These are phyloP conservation scores for Whitmania pigra DNA, from an alignment of 1,140 invertebrate genomes.

Conservation along the genomic window DNA sequence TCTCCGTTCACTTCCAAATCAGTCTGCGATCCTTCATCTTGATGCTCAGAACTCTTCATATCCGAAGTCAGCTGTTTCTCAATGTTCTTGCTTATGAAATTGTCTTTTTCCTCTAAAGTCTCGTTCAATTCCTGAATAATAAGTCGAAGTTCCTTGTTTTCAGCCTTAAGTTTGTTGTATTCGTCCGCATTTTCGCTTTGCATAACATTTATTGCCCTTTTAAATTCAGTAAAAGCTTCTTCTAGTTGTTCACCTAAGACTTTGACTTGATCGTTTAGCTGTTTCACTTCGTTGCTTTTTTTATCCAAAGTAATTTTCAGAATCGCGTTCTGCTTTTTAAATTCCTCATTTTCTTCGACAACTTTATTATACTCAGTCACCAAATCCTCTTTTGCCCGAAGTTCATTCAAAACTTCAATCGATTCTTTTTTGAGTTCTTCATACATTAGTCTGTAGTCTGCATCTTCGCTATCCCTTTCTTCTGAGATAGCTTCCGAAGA, in stretches of 20 bases:
- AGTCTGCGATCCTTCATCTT: conserved; percentile 1
- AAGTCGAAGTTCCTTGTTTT: conserved; percentile 4
- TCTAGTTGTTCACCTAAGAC: not conserved
- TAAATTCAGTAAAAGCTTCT: conserved; percentile 10
- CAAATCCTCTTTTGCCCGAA: not conserved
- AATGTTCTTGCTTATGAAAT: not conserved
- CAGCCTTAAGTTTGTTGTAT: not conserved
- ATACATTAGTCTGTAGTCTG: not conserved
- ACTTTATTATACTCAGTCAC: not conserved
- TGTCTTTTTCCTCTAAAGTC: not conserved
- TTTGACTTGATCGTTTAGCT: not conserved
- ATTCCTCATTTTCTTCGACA: not conserved
- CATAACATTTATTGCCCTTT: conserved; percentile 5
- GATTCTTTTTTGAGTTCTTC: conserved; percentile 10
- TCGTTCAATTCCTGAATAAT: conserved; percentile 5
- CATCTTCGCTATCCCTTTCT: not conserved
- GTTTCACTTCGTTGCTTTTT: not conserved
- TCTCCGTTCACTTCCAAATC: not conserved
- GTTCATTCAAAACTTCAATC: not conserved
- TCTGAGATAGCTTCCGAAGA: not conserved
- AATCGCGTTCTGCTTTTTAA: not conserved
- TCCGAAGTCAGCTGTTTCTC: not conserved
- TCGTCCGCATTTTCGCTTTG: not conserved
- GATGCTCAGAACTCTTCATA: not conserved
- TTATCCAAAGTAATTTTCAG: conserved; percentile 3